Percentiles rank a stretch among this genome's conserved stretches.
These are phyloP conservation scores for Antechinus stuartii DNA, from an alignment of 2,113 vertebrate species.

Conservation along the genomic window DNA sequence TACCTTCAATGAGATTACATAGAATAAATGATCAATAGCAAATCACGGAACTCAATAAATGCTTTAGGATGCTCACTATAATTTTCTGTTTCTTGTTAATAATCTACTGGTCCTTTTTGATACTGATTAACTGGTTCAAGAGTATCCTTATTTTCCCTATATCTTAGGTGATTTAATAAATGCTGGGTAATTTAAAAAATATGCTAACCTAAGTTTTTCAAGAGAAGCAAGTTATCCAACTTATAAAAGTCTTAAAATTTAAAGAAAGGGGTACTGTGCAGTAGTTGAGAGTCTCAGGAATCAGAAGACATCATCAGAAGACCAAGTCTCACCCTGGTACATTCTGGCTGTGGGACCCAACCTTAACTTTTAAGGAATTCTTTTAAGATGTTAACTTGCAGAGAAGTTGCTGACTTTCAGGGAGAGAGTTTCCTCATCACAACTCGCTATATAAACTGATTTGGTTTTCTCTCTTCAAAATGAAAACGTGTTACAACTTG, in stretches of 20 bases:
- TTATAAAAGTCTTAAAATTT: background rate
- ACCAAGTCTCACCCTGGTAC: no score
- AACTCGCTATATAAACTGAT: background rate
- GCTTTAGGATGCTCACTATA: background rate
- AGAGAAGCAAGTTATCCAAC: background rate
- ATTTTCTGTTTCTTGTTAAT: background rate
- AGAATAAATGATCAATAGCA: background rate
- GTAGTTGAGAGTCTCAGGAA: no score
- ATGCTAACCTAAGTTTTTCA: background rate
- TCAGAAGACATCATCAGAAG: no score
- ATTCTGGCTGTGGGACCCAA: background rate
- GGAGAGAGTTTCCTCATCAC: background rate
- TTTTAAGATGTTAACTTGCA: background rate
- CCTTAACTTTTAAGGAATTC: background rate
- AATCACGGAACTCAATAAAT: background rate
- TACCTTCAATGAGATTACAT: background rate
- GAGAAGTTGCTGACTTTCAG: background rate
- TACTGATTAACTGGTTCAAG: background rate
- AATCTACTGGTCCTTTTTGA: background rate
- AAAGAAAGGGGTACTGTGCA: no score
- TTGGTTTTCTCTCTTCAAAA: background rate
- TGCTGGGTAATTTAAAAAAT: background rate
- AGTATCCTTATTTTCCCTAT: background rate
- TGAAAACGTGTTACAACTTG: background rate
- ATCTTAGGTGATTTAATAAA: background rate